These are phyloP conservation scores for Zelostemma sp. DNA, from an alignment of 1,140 invertebrate species.

Conservation along the genomic window DNA sequence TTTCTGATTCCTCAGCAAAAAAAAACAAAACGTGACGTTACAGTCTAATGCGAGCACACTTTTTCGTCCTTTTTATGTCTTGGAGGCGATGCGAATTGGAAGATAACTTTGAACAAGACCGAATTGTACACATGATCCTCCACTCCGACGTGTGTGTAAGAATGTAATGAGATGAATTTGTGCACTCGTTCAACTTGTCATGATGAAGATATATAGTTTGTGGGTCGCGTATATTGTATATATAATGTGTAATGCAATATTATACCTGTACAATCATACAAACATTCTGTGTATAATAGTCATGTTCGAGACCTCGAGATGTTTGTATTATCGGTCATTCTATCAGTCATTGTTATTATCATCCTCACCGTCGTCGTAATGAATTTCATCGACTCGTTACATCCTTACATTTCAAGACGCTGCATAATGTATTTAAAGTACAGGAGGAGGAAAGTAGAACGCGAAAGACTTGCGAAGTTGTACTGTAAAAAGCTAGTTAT, in stretches of 20 bases:
- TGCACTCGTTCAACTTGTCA: conserved; percentile 26
- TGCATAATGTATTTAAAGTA: conserved; percentile 28
- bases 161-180: conserved; percentile 56
- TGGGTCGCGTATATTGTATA: conserved; percentile 45
- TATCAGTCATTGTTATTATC: conserved; percentile 20
- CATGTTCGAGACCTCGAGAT: conserved; percentile 28
- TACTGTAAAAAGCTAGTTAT: conserved; percentile 70
- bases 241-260: conserved; percentile 32
- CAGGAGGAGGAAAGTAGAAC: conserved; percentile 17
- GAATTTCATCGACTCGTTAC: conserved; percentile 45
- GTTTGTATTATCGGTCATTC: conserved; percentile 5
- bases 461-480: conserved; percentile 55
- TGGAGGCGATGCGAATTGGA: not conserved
- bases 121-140: conserved; percentile 62
- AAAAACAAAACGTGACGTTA: not conserved
- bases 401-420: conserved; percentile 60
- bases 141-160: conserved; percentile 59
- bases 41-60: not conserved
- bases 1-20: conserved; percentile 2
- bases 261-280: conserved; percentile 47
- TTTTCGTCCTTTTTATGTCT: conserved; percentile 5
- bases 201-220: conserved; percentile 55
- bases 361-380: conserved; percentile 9
- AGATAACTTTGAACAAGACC: not conserved
- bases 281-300: conserved; percentile 50